These are phyloP conservation scores for Nothura maculosa DNA, from an alignment of 2,797 vertebrate genomes.

Conservation along the genomic window DNA sequence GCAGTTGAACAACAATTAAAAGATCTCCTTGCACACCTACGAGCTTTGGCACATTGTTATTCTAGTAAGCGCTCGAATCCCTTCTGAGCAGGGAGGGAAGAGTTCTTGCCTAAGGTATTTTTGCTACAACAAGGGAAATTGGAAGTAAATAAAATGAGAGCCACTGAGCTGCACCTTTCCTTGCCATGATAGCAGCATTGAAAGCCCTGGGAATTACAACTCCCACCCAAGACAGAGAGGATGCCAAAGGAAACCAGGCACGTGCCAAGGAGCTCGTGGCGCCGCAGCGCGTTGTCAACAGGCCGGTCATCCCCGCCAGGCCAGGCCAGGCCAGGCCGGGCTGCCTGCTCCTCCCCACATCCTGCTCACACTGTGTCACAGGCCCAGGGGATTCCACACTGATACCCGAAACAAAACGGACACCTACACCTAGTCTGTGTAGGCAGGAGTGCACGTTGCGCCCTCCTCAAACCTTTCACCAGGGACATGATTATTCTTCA, in stretches of 20 bases:
- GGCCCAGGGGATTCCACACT: background rate
- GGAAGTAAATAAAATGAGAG: background rate
- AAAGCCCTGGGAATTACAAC: background rate
- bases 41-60: slow-evolving; percentile 11
- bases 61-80: slow-evolving; percentile 5
- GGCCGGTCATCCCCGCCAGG: background rate
- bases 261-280: background rate
- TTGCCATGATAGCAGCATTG: background rate
- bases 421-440: background rate
- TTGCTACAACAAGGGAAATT: background rate
- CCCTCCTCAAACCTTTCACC: background rate
- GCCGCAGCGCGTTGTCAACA: background rate
- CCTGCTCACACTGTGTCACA: background rate
- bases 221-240: background rate
- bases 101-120: background rate
- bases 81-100: background rate
- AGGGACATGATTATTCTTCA: background rate
- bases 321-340: background rate
- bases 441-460: background rate
- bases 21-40: background rate
- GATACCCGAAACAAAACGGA: background rate
- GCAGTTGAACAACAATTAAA: slow-evolving; percentile 53
- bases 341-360: background rate
- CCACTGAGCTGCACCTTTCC: background rate
- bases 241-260: background rate